Conservation (phyloP, 2,888 invertebrate genomes). For the Drosophila seclusa region DNA sequence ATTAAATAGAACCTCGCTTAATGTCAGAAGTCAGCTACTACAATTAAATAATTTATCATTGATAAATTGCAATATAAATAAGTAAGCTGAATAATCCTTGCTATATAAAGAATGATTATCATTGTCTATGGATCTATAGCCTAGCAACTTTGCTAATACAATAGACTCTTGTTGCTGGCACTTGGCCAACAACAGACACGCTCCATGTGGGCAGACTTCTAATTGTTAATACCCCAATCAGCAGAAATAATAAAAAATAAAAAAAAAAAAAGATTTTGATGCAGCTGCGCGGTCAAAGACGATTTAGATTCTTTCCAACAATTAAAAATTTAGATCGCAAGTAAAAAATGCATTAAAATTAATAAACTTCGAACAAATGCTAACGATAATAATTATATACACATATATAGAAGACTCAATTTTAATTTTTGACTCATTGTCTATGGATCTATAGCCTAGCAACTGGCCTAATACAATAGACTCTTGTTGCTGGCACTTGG, state of each 20-base stretch:
- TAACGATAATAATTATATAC: neutral
- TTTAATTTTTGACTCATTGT: neutral
- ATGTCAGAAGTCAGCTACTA: slow-evolving; percentile 11
- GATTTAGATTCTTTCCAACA: slow-evolving; percentile 6
- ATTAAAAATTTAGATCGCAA: slow-evolving; percentile 6
- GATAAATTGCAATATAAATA: neutral
- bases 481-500: slow-evolving; percentile 40
- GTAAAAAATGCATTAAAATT: neutral
- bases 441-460: neutral
- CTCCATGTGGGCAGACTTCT: slow-evolving; percentile 37
- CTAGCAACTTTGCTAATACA: neutral
- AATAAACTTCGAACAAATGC: slow-evolving; percentile 10
- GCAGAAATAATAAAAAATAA: neutral
- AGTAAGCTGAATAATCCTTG: neutral
- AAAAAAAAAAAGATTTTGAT: neutral
- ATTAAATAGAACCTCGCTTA: neutral
- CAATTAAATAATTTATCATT: neutral
- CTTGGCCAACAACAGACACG: slow-evolving; percentile 49
- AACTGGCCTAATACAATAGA: neutral
- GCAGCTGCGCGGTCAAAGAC: neutral
- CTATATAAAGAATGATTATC: neutral
- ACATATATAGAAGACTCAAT: neutral
- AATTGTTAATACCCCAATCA: slow-evolving; percentile 23
- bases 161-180: slow-evolving; percentile 38
- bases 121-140: neutral